Percentiles rank a stretch among this genome's conserved stretches.
phyloP scores from a whole-genome alignment of 2,797 vertebrate genomes.

The Chrosomus eos region DNA sequence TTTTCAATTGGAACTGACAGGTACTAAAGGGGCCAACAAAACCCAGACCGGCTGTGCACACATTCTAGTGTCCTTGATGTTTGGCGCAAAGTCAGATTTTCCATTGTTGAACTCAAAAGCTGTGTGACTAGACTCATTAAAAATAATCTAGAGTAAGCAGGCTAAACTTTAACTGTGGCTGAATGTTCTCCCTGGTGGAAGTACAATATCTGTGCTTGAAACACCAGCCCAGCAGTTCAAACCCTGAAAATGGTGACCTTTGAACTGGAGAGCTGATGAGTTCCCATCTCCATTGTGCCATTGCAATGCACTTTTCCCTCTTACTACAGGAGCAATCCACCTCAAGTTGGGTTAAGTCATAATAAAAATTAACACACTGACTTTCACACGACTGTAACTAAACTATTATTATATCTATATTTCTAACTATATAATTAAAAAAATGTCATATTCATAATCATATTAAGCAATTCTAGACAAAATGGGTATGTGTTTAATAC shows the following conservation, averaged over 20 bases:
- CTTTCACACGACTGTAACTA: neutral
- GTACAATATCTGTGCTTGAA: neutral
- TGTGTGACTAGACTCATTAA: slow-evolving; percentile 29
- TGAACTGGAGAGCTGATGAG: neutral
- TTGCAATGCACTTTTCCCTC: slow-evolving; percentile 1
- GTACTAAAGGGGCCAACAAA: neutral
- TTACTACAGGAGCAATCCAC: neutral
- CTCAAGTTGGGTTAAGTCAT: neutral
- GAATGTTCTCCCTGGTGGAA: neutral
- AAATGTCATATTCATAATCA: too few relatives aligned
- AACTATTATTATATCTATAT: too few relatives aligned
- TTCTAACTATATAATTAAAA: neutral
- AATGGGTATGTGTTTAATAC: neutral
- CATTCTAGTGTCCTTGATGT: slow-evolving; percentile 19
- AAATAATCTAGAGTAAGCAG: neutral
- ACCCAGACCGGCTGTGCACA: neutral
- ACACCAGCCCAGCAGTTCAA: neutral
- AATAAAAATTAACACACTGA: neutral
- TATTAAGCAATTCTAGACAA: neutral
- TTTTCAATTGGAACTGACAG: neutral
- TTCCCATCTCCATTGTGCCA: neutral
- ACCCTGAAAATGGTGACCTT: neutral
- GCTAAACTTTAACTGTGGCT: neutral
- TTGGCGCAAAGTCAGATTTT: slow-evolving; percentile 38
- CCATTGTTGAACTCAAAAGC: slow-evolving; percentile 17